A percentile compares a stretch with the other conserved stretches of the same genome.
These are phyloP conservation scores for Crambe crambe DNA, from an alignment of 37 sponge, comb jelly and placozoan genomes.

Conservation along the genomic window DNA sequence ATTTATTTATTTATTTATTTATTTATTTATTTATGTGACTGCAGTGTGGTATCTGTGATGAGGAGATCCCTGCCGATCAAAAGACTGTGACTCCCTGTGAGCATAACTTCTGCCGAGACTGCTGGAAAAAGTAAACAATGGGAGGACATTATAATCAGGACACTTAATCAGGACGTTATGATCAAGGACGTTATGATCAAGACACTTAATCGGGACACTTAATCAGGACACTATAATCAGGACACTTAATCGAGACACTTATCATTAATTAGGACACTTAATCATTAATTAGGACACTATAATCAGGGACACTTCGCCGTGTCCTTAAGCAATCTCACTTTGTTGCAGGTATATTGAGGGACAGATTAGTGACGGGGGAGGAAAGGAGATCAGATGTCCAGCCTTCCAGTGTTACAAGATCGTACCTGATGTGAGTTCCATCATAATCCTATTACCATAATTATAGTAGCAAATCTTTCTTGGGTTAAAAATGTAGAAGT, in stretches of 20 bases:
- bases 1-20: too few species aligned
- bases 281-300: neutral
- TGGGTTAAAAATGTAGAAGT: neutral
- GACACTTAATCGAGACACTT: too few species aligned
- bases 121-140: constrained; percentile 69
- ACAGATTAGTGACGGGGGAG: constrained; percentile 67
- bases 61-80: constrained; percentile 10
- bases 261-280: neutral
- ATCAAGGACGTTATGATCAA: too few species aligned
- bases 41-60: constrained; percentile 53
- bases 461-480: neutral
- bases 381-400: constrained; percentile 82
- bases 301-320: too few species aligned
- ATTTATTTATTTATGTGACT: neutral
- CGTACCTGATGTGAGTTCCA: constrained; percentile 73
- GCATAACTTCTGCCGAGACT: constrained; percentile 72
- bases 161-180: too few species aligned
- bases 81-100: constrained; percentile 49
- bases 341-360: constrained; percentile 31
- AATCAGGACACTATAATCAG: too few species aligned
- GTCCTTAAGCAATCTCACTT: neutral
- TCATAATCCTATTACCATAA: neutral
- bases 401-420: constrained; percentile 71
- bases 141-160: neutral
- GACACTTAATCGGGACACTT: too few species aligned